Percentiles rank a stretch among this genome's conserved stretches.
These are phyloP conservation scores for Sycophila texana DNA, from an alignment of 2,888 invertebrate species.

Conservation along the genomic window DNA sequence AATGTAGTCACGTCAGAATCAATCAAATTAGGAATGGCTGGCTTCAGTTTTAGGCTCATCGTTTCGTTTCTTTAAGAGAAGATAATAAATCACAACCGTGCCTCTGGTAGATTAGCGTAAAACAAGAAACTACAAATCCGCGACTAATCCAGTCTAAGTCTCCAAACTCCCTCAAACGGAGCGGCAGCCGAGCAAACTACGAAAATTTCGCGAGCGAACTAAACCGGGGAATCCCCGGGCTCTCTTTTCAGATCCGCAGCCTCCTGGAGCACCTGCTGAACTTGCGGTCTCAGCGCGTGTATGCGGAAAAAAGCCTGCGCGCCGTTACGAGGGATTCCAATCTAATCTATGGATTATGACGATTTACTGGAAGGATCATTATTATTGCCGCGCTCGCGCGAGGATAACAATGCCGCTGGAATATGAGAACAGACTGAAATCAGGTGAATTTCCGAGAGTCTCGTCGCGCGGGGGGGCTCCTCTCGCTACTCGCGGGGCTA, in stretches of 20 bases:
- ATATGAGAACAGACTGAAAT: constrained; percentile 3
- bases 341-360: constrained; percentile 42
- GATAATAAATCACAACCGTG: too few relatives aligned
- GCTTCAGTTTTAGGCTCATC: too few relatives aligned
- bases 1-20: too few relatives aligned
- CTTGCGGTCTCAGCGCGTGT: background rate
- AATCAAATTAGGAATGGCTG: too few relatives aligned
- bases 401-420: background rate
- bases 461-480: background rate
- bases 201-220: too few relatives aligned
- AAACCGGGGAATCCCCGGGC: background rate
- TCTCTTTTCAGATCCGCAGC: background rate
- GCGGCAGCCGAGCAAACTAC: too few relatives aligned
- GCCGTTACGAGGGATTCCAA: constrained; percentile 34
- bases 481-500: background rate
- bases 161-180: too few relatives aligned
- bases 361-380: constrained; percentile 17
- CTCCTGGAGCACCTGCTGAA: background rate
- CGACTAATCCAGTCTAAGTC: too few relatives aligned
- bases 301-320: constrained; percentile 11
- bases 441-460: background rate
- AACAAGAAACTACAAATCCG: too few relatives aligned
- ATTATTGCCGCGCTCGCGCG: background rate
- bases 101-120: too few relatives aligned
- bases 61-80: too few relatives aligned